phyloP scores from a whole-genome alignment of 2,797 vertebrate species.

The Sebastolobus altivelis region DNA sequence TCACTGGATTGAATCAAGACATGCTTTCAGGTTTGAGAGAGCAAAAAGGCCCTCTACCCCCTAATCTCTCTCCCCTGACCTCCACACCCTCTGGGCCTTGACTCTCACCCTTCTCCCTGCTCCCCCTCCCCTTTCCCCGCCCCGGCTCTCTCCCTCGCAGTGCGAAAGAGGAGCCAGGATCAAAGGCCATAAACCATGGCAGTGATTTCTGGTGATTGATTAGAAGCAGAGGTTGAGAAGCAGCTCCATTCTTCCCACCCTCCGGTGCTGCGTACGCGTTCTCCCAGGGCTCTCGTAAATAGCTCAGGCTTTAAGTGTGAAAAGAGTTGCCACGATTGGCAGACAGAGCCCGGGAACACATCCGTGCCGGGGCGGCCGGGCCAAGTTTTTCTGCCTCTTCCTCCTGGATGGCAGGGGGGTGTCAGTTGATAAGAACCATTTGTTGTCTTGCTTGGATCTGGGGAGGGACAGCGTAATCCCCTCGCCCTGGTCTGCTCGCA shows the following conservation, averaged over 20 bases:
- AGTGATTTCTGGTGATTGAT: constrained; percentile 96
- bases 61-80: constrained; percentile 76
- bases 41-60: constrained; percentile 58
- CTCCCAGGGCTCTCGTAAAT: constrained; percentile 78
- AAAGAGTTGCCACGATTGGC: constrained; percentile 78
- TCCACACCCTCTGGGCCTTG: constrained; percentile 66
- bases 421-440: constrained; percentile 82
- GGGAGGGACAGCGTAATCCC: constrained; percentile 80
- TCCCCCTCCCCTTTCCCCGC: constrained; percentile 36
- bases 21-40: constrained; percentile 81
- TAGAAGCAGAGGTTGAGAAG: constrained; percentile 90
- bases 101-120: constrained; percentile 63
- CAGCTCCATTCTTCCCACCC: constrained; percentile 77
- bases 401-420: constrained; percentile 73
- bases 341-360: constrained; percentile 73
- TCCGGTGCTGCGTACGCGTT: constrained; percentile 65
- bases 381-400: constrained; percentile 66
- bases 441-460: constrained; percentile 81
- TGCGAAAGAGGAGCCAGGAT: constrained; percentile 93
- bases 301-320: constrained; percentile 76
- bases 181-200: constrained; percentile 92
- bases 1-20: constrained; percentile 72
- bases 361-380: constrained; percentile 56
- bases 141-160: constrained; percentile 70
- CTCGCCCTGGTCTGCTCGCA: constrained; percentile 71